phyloP scores from a whole-genome alignment of 2,888 invertebrate species.

The Trachelus troglodyta region DNA sequence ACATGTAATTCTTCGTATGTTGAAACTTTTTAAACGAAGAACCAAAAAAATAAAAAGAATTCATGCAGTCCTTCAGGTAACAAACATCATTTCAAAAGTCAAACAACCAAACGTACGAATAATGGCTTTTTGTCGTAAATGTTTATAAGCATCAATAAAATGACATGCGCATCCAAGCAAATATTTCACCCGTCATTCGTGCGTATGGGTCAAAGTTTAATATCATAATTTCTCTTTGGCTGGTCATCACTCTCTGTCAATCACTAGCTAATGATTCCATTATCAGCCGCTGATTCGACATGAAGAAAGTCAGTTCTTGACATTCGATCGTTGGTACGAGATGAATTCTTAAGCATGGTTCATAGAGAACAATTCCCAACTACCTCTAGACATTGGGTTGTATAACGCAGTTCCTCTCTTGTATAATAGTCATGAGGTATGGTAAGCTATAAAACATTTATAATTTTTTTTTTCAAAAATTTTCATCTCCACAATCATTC shows the following conservation, averaged over 20 bases:
- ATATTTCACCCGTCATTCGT: constrained; percentile 18
- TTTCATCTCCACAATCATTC: not conserved
- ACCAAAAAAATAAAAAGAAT: not conserved
- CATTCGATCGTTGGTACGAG: constrained; percentile 1
- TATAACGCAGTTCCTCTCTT: not conserved
- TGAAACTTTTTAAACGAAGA: not conserved
- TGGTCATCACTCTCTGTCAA: constrained; percentile 24
- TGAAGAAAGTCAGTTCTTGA: constrained; percentile 16
- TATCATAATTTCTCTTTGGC: constrained; percentile 23
- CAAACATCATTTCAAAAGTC: not conserved
- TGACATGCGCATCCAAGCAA: constrained; percentile 9
- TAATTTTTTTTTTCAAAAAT: not conserved
- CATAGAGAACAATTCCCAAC: not conserved
- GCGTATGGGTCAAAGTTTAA: constrained; percentile 17
- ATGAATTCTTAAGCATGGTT: not conserved
- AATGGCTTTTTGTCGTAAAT: constrained; percentile 1
- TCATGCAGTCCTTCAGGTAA: not conserved
- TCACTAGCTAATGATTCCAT: constrained; percentile 25
- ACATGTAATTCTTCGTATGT: not conserved
- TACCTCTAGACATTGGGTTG: not conserved
- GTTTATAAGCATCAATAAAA: not conserved
- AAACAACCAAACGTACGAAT: not conserved
- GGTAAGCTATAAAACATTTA: not conserved
- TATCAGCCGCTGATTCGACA: constrained; percentile 20
- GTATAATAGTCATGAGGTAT: not conserved